Base-by-base conservation (phyloP, 2,888 invertebrate species). In the Resseliella maxima region DNA sequence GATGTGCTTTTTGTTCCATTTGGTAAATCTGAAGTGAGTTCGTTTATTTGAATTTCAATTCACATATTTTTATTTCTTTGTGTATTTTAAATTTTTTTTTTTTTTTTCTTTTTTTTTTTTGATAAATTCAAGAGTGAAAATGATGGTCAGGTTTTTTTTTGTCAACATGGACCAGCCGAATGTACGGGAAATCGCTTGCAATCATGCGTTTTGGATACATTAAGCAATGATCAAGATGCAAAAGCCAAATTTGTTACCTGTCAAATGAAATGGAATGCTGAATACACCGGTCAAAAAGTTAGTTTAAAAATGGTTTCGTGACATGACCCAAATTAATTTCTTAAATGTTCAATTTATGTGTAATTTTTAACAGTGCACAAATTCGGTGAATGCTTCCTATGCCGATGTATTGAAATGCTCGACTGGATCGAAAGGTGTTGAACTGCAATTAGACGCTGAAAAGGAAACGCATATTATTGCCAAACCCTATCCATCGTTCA, bases 161-260 rank as follows among this genome's bases (percentile, higher is more conserved):
- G 94, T 88, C 94, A 94, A 89, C 94, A 94, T 88, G 94, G 94
- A 0, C 92, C 93, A 0, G 88, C 90, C 0, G 94, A 94, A 89
- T 94, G 94, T 87, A 89, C 90, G 83, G 94, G 94, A 3, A 94
- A 94, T 89, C 90, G 92, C 86, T 91, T 94, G 54, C 94, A 94
- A 89, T 93, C 94, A 81, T 94, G 94, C 89, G 92, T 93, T 3
- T 89, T 94, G 86, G 89, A 90, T 50, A 89, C 88, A 87, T 89
- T 92, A 88, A 87, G 87, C 88, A 50, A 87, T 36, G 24, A 85
- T 35, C 91, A 91, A 88, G 89, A 89, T 88, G 83, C 89, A 87
- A 87, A 92, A 91, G 90, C 92, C 38, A 89, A 90, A n/a, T 93
- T 93, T 88, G 92, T 92, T 0, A 90, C 90, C 2, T 93, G 93